phyloP scores from a whole-genome alignment of 2,113 vertebrate genomes.

The Clarias batrachus region DNA sequence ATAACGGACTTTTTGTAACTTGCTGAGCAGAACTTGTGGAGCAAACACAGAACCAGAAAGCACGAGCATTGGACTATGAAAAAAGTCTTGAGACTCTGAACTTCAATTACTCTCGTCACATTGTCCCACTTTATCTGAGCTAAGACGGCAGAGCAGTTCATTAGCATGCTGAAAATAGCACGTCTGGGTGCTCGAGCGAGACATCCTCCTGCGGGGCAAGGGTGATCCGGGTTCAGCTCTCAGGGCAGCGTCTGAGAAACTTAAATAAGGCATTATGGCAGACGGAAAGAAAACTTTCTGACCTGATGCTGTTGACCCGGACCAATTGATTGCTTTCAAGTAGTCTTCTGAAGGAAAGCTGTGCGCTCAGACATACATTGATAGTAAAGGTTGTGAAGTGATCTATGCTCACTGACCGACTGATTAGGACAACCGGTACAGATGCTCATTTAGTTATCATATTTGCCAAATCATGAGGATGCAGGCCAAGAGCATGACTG shows the following conservation, averaged over 20 bases:
- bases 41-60: conserved; percentile 17
- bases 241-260: neutral
- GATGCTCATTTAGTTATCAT: neutral
- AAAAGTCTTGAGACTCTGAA: neutral
- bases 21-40: conserved; percentile 1
- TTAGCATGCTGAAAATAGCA: neutral
- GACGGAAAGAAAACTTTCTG: neutral
- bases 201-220: neutral
- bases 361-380: neutral
- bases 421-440: neutral
- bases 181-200: neutral
- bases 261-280: neutral
- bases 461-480: no score
- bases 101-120: neutral
- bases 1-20: conserved; percentile 13
- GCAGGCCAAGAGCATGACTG: neutral
- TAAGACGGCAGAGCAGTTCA: neutral
- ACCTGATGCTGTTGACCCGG: neutral
- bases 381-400: neutral
- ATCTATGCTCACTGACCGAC: neutral
- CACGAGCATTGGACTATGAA: neutral
- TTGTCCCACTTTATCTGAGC: neutral
- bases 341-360: neutral
- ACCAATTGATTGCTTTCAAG: conserved; percentile 2
- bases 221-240: conserved; percentile 2